These are phyloP conservation scores for Sciurus vulgaris DNA, from an alignment of 2,797 vertebrate species.

Conservation along the genomic window DNA sequence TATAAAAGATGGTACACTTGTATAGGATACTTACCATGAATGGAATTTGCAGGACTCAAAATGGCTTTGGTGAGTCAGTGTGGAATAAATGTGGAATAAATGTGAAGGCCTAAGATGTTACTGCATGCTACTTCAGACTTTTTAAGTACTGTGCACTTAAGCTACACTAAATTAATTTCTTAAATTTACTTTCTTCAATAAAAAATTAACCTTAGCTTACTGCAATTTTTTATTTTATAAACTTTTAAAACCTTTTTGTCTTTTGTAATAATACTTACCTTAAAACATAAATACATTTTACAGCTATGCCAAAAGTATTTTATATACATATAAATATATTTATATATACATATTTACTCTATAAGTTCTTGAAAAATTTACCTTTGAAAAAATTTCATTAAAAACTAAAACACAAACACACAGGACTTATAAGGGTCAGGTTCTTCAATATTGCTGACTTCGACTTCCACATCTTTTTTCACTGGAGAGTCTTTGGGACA, in stretches of 20 bases:
- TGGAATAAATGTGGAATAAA: background rate
- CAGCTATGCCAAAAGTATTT: background rate
- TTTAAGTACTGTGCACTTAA: background rate
- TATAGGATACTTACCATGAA: background rate
- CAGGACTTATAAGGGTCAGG: background rate
- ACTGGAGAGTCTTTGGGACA: background rate
- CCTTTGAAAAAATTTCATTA: no score
- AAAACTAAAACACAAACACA: background rate
- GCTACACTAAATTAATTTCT: background rate
- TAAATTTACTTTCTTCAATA: background rate
- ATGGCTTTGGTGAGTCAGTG: background rate
- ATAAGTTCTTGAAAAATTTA: background rate
- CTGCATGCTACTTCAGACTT: no score
- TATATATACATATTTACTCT: background rate
- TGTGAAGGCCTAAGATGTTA: background rate
- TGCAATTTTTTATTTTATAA: background rate
- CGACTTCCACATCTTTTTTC: background rate
- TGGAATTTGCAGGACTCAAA: background rate
- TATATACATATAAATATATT: background rate
- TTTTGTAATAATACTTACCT: background rate
- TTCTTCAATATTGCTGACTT: background rate
- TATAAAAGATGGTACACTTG: background rate
- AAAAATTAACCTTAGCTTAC: background rate
- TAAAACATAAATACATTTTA: background rate
- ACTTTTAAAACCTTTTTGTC: background rate